Conservation (phyloP, 2,888 invertebrate species). For the Sphaerophoria rueppellii region DNA sequence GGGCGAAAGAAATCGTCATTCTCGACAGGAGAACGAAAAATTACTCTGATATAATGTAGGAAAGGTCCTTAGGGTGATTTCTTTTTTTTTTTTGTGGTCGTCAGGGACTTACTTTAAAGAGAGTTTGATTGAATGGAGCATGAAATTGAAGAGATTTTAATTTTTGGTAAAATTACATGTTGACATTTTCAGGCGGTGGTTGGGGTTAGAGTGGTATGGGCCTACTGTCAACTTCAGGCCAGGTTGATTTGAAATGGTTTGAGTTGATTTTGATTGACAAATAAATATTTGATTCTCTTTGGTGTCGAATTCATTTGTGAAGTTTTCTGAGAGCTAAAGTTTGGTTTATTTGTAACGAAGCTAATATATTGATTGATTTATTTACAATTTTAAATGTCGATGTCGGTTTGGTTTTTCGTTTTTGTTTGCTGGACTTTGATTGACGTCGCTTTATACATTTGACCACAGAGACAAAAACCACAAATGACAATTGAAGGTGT, state of each 20-base stretch:
- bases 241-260: not conserved
- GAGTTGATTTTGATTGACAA: not conserved
- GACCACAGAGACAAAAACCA: too few relatives aligned
- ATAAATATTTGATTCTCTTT: not conserved
- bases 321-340: not conserved
- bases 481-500: too few relatives aligned
- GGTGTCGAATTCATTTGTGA: not conserved
- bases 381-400: too few relatives aligned
- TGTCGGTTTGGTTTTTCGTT: too few relatives aligned
- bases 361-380: too few relatives aligned
- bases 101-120: constrained; percentile 7
- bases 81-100: not conserved
- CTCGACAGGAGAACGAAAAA: not conserved
- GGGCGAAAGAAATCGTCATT: constrained; percentile 36
- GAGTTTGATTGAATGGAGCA: constrained; percentile 45
- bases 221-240: not conserved
- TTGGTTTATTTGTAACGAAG: too few relatives aligned
- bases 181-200: constrained; percentile 40
- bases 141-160: constrained; percentile 48
- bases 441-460: too few relatives aligned
- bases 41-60: constrained; percentile 11
- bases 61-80: constrained; percentile 17
- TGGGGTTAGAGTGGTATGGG: constrained; percentile 11
- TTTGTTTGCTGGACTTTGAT: too few relatives aligned
- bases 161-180: constrained; percentile 47